Conservation (phyloP, 2,888 invertebrate genomes). For the Margaritifera margaritifera region DNA sequence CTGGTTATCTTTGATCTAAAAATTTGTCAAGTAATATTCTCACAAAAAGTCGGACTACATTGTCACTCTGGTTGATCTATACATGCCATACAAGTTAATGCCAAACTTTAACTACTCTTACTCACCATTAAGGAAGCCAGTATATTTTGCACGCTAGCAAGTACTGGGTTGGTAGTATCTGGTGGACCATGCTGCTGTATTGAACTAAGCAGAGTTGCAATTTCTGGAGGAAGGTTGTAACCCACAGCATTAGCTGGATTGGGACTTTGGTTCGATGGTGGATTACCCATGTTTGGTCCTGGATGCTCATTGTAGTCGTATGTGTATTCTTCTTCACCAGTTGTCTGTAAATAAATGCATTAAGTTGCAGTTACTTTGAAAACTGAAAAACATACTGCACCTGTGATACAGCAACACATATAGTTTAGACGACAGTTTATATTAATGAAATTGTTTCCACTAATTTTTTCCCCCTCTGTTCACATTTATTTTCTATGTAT, state of each 20-base stretch:
- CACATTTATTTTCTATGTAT: neutral
- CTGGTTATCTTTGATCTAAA: no score
- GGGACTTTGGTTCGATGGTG: neutral
- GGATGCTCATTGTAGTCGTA: slow-evolving; percentile 36
- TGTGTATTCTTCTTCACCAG: slow-evolving; percentile 38
- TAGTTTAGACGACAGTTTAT: no score
- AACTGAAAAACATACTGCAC: no score
- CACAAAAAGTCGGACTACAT: no score
- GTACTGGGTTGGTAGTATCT: slow-evolving; percentile 32
- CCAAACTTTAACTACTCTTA: neutral
- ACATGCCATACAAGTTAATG: no score
- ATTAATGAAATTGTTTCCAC: no score
- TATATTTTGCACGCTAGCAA: slow-evolving; percentile 57
- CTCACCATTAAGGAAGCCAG: slow-evolving; percentile 57
- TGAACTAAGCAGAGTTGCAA: slow-evolving; percentile 55
- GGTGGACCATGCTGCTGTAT: slow-evolving; percentile 41
- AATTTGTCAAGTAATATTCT: no score
- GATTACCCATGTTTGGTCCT: neutral
- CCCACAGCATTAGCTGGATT: neutral
- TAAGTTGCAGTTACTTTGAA: neutral
- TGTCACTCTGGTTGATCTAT: no score
- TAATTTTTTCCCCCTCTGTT: no score
- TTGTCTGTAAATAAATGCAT: slow-evolving; percentile 18
- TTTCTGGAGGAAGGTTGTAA: slow-evolving; percentile 55
- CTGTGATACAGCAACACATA: no score